Percentiles rank a stretch among this genome's conserved stretches.
Conservation (phyloP, 2,888 invertebrate species). For the Ochropacha duplaris region DNA sequence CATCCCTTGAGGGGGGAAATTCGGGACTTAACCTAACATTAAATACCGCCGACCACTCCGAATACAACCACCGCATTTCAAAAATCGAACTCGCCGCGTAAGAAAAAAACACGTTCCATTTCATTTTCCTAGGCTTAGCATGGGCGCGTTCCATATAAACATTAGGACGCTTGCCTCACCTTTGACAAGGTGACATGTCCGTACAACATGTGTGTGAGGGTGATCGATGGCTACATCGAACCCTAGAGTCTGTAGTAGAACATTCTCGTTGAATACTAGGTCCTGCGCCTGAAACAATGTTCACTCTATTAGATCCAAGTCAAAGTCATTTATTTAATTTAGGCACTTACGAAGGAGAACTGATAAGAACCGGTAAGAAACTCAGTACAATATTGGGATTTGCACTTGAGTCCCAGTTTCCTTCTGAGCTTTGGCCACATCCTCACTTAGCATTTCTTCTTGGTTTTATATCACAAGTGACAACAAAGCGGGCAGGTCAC, state of each 20-base stretch:
- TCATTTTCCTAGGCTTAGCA: background rate
- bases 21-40: background rate
- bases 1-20: too few relatives aligned
- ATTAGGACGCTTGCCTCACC: slow-evolving; percentile 83
- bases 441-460: too few relatives aligned
- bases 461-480: too few relatives aligned
- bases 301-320: too few relatives aligned
- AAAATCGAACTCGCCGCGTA: slow-evolving; percentile 21
- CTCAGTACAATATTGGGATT: too few relatives aligned
- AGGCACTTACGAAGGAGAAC: too few relatives aligned
- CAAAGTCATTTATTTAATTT: slow-evolving; percentile 4
- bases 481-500: too few relatives aligned
- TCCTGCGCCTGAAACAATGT: slow-evolving; percentile 89
- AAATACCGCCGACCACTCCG: slow-evolving; percentile 16
- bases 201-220: slow-evolving; percentile 98
- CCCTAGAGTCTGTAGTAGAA: slow-evolving; percentile 97
- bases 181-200: slow-evolving; percentile 97
- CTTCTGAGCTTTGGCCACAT: too few relatives aligned
- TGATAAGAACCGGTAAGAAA: too few relatives aligned
- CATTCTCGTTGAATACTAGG: slow-evolving; percentile 98
- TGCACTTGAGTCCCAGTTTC: too few relatives aligned
- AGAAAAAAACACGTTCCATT: slow-evolving; percentile 1
- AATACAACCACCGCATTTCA: slow-evolving; percentile 24
- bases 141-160: slow-evolving; percentile 7
- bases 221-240: slow-evolving; percentile 99